A percentile compares a stretch with the other conserved stretches of the same genome.
These are phyloP conservation scores for Physella acuta DNA, from an alignment of 1,140 invertebrate genomes.

Conservation along the genomic window DNA sequence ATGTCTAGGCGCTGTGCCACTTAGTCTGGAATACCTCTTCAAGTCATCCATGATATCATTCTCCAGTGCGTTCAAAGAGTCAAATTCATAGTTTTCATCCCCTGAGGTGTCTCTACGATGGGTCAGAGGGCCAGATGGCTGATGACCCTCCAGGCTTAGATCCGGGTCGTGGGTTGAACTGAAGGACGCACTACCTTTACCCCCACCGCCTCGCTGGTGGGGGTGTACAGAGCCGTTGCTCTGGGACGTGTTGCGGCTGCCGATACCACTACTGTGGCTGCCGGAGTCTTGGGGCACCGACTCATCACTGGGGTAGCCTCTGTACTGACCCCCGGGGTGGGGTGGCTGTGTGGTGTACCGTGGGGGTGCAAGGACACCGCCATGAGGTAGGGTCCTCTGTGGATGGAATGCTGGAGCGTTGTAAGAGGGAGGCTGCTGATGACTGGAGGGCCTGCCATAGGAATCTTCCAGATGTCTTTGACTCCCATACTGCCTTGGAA, in stretches of 20 bases:
- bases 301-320: constrained; percentile 25
- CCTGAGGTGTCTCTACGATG: constrained; percentile 76
- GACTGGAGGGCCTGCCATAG: not conserved
- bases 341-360: constrained; percentile 20
- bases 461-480: no score
- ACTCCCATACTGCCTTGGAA: no score
- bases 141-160: constrained; percentile 36
- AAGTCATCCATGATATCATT: constrained; percentile 50
- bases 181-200: constrained; percentile 31
- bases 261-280: constrained; percentile 76
- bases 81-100: constrained; percentile 94
- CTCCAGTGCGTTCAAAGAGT: constrained; percentile 63
- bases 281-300: constrained; percentile 73
- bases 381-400: not conserved
- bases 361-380: not conserved
- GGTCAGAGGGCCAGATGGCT: constrained; percentile 5
- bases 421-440: not conserved
- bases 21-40: constrained; percentile 60
- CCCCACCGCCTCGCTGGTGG: constrained; percentile 26
- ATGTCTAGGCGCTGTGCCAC: constrained; percentile 5
- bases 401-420: not conserved
- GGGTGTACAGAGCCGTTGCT: constrained; percentile 69
- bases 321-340: not conserved
- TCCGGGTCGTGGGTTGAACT: constrained; percentile 44
- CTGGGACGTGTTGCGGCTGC: constrained; percentile 86